Evolutionary conservation across 2,888 invertebrate genomes (phyloP), one percentile per base, ranked within the genome.

Genomic region (Mellilla xanthometata): DNA sequence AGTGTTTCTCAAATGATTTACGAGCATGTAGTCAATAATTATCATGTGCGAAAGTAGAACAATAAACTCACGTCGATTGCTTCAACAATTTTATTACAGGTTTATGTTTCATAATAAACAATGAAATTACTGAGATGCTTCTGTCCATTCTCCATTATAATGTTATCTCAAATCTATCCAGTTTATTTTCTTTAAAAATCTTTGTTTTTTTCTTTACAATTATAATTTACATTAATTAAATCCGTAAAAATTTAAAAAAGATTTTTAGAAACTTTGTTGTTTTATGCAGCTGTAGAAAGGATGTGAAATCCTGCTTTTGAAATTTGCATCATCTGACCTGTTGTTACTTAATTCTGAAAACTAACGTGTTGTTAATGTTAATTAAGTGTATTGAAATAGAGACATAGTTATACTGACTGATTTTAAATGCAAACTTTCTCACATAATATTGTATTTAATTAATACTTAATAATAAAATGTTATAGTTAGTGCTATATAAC

Each of bases 101-200:
- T 61, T 62, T 51, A 50, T 61, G 46, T 71, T 61, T 62, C 52
- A 50, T 61, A 61, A 65, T 43, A 49, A 52, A 56, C 39, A 33
- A 54, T 42, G 29, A 41, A 49, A 50, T 19, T 39, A 11, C 22
- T 42, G 41, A 42, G 33, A 46, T 43, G 11, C 30, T 6, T 38
- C 38, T 31, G 27, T 31, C 38, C 32, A 50, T 48, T 49, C 47
- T 46, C 13, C 39, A 44, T n/a, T n/a, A 19, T 19, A 19, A 19
- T 19, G 15, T 19, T 19, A 5, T 19, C 15, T 5, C 1, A 6
- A 42, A 45, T 36, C 46, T 39, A 53, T 49, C 49, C 29, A 15
- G 2, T 11, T 27, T 10, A 47, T 49, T 47, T 39, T 30, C 39
- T 32, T 10, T n/a, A n/a, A 34, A 26, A 36, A 24, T 22, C 4